phyloP scores from a whole-genome alignment of 2,797 vertebrate genomes.

The Urocyon cinereoargenteus region DNA sequence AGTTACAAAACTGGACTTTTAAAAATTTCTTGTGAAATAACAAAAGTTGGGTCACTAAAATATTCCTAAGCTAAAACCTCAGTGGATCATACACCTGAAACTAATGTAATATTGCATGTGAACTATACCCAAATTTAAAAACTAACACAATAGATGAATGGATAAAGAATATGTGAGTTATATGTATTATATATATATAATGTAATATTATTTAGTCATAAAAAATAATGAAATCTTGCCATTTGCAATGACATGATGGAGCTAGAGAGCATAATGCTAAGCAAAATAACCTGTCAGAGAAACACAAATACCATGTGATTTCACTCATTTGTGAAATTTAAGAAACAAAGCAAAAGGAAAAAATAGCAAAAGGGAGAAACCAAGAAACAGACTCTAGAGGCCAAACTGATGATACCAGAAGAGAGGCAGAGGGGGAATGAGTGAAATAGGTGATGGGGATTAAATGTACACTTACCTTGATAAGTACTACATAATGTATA shows the following conservation, averaged over 20 bases:
- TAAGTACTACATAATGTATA: not conserved
- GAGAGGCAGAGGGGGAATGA: not conserved
- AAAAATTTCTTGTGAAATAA: conserved; percentile 1
- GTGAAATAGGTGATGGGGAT: not conserved
- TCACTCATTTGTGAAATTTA: not conserved
- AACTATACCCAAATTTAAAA: not conserved
- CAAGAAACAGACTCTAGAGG: not conserved
- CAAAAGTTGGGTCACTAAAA: not conserved
- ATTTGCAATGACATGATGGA: not conserved
- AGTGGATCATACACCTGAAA: not conserved
- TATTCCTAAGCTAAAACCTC: conserved; percentile 13
- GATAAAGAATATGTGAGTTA: not conserved
- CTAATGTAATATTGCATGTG: not conserved
- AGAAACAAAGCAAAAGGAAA: not conserved
- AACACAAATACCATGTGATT: not conserved
- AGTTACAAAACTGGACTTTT: conserved; percentile 27
- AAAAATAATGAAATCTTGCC: not conserved
- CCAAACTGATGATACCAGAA: not conserved
- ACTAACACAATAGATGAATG: not conserved
- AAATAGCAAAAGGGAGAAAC: not conserved
- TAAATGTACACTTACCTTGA: not conserved
- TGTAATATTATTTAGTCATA: not conserved
- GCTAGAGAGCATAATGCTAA: not conserved
- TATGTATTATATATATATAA: not conserved
- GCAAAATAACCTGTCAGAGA: not conserved